Conservation (phyloP, 2,113 vertebrate species). For the Perognathus longimembris region DNA sequence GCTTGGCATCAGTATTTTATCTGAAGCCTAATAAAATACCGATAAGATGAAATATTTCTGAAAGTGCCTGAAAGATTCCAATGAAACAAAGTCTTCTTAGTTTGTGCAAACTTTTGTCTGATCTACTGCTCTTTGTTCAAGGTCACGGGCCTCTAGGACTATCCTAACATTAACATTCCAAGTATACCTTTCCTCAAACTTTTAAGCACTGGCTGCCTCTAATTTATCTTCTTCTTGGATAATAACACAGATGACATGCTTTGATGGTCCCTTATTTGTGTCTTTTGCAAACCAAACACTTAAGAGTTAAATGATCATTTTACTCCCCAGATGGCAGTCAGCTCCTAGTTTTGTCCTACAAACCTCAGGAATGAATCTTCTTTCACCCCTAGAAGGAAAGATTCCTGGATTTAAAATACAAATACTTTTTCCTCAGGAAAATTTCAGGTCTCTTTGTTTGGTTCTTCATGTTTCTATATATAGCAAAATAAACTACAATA, state of each 20-base stretch:
- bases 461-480: not conserved
- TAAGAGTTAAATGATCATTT: not conserved
- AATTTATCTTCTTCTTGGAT: not conserved
- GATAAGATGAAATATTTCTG: slow-evolving; percentile 17
- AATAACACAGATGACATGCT: not conserved
- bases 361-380: not conserved
- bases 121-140: not conserved
- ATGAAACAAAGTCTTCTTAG: not conserved
- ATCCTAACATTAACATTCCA: not conserved
- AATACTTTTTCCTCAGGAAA: not conserved
- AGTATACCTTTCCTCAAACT: not conserved
- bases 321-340: not conserved
- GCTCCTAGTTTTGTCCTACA: not conserved
- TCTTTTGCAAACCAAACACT: not conserved
- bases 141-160: not conserved
- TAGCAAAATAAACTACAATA: slow-evolving; percentile 13
- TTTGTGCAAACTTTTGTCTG: not conserved
- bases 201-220: not conserved
- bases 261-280: not conserved
- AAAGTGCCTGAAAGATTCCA: not conserved
- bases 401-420: slow-evolving; percentile 17
- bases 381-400: not conserved
- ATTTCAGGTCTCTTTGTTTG: not conserved
- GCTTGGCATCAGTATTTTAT: not conserved
- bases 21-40: not conserved